Evolutionary conservation across 2,888 invertebrate genomes (phyloP).

Genomic region (Melinaea marsaeus): DNA sequence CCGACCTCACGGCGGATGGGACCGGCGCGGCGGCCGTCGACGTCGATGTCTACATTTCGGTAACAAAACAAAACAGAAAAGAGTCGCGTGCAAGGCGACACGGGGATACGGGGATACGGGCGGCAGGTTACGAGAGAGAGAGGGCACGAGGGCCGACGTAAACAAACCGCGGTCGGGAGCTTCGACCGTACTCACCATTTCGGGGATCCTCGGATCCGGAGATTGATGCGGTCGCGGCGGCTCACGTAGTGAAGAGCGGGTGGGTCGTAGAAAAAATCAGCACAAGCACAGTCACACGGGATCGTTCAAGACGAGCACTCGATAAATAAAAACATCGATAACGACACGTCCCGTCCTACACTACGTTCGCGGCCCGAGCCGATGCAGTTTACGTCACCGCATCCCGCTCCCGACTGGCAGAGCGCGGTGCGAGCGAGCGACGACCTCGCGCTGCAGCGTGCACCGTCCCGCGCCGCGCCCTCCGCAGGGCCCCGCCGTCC

Average conservation of each 20-base stretch:
- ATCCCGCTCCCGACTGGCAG: conserved; percentile 77
- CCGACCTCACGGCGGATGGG: conserved; percentile 56
- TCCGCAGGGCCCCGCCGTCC: conserved; percentile 42
- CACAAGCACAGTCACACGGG: conserved; percentile 64
- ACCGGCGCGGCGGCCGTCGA: conserved; percentile 61
- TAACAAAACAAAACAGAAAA: conserved; percentile 77
- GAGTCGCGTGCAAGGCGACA: conserved; percentile 67
- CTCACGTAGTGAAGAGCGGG: conserved; percentile 71
- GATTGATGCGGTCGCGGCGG: conserved; percentile 54
- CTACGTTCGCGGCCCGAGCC: conserved; percentile 74
- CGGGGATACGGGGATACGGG: conserved; percentile 67
- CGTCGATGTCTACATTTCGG: conserved; percentile 74
- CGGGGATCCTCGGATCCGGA: conserved; percentile 62
- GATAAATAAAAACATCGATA: conserved; percentile 50
- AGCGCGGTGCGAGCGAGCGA: conserved; percentile 66
- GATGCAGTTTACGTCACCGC: conserved; percentile 78
- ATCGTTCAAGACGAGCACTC: conserved; percentile 59
- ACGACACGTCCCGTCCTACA: conserved; percentile 75
- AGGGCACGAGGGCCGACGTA: conserved; percentile 70
- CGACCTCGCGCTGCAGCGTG: conserved; percentile 76
- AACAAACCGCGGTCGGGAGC: conserved; percentile 73
- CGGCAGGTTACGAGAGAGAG: conserved; percentile 74
- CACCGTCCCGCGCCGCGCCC: conserved; percentile 57
- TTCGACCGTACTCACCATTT: conserved; percentile 78
- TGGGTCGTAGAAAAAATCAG: conserved; percentile 56